Evolutionary conservation across 2,888 invertebrate genomes (phyloP).

Genomic region (Hesperia comma): DNA sequence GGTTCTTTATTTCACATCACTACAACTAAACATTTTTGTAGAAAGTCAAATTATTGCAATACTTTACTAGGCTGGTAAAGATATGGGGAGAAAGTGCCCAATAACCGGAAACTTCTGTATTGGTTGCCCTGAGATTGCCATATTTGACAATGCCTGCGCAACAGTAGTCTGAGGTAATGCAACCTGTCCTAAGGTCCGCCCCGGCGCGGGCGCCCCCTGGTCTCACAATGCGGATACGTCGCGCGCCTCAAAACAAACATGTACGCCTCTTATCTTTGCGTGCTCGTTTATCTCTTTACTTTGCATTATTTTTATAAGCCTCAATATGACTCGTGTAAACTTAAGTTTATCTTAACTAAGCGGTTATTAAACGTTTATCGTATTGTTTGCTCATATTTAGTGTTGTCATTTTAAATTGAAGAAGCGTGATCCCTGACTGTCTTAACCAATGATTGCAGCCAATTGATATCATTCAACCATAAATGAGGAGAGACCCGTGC

Average conservation of each 20-base stretch:
- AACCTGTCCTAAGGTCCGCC: not conserved
- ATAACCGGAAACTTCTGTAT: slow-evolving; percentile 6
- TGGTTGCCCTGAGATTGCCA: not conserved
- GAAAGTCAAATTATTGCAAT: no score
- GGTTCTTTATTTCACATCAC: no score
- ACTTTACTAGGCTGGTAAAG: no score
- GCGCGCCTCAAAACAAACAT: not conserved
- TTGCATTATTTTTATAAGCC: slow-evolving; percentile 1
- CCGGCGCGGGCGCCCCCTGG: not conserved
- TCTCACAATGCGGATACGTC: not conserved
- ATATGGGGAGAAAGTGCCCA: no score
- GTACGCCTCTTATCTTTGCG: slow-evolving; percentile 7
- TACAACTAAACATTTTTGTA: no score
- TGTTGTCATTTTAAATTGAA: no score
- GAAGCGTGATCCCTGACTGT: no score
- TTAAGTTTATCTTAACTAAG: no score
- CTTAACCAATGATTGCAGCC: no score
- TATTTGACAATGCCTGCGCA: not conserved
- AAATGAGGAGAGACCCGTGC: no score
- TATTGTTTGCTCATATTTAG: not conserved
- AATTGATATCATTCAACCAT: no score
- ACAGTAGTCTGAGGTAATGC: slow-evolving; percentile 2
- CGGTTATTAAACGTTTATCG: not conserved
- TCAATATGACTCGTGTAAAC: no score
- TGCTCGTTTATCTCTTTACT: not conserved